These are phyloP conservation scores for Eulemur macaco DNA, from an alignment of 2,113 vertebrate genomes.

Conservation along the genomic window DNA sequence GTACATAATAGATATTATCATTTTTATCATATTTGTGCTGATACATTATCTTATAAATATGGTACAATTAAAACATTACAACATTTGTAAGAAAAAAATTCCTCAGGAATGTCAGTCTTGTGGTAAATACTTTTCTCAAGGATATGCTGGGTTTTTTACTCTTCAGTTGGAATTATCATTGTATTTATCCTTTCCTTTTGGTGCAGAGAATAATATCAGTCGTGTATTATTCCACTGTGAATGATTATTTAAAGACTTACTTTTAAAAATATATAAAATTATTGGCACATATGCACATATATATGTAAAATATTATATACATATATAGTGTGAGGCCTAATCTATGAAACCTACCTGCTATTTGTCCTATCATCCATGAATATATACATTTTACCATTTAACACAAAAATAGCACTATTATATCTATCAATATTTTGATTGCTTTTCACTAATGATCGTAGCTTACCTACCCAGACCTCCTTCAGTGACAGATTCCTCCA, in stretches of 20 bases:
- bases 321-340: background rate
- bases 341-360: constrained; percentile 2
- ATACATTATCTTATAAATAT: background rate
- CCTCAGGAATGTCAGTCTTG: background rate
- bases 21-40: background rate
- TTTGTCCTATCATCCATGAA: background rate
- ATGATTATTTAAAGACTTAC: background rate
- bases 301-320: constrained; percentile 9
- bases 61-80: constrained; percentile 32
- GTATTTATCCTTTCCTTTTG: background rate
- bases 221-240: background rate
- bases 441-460: background rate
- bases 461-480: background rate
- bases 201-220: background rate
- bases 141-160: background rate
- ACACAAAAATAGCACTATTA: background rate
- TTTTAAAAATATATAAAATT: background rate
- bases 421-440: background rate
- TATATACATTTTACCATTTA: constrained; percentile 13
- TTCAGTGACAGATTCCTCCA: background rate
- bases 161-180: background rate
- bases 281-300: background rate
- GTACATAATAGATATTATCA: background rate
- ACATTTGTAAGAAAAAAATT: background rate
- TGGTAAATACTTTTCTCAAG: constrained; percentile 15